Evolutionary conservation across 2,797 vertebrate species (phyloP).

Genomic region (Poeciliopsis paucimaculata): DNA sequence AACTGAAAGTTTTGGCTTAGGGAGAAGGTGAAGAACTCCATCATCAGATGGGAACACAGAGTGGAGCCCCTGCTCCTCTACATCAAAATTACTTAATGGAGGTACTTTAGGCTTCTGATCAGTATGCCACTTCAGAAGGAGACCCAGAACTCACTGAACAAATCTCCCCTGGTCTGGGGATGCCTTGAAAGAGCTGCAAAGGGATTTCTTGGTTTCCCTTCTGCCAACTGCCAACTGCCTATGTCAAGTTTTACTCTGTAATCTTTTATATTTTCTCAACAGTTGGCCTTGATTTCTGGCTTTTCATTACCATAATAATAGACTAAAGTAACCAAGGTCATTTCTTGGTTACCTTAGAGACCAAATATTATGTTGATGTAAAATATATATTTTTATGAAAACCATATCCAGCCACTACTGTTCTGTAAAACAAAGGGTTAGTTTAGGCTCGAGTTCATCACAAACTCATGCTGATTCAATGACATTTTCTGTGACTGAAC

Average conservation of each 20-base stretch:
- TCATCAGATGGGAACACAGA: not conserved
- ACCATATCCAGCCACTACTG: not conserved
- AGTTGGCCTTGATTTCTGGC: not conserved
- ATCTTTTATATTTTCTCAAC: not conserved
- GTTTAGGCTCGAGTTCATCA: not conserved
- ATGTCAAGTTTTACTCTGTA: not conserved
- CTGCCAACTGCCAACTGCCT: too few species aligned
- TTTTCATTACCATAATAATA: not conserved
- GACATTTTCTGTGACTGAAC: constrained; percentile 35
- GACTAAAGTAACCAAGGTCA: not conserved
- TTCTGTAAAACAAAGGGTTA: not conserved
- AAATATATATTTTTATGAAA: not conserved
- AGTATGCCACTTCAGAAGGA: not conserved
- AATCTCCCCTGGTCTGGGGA: not conserved
- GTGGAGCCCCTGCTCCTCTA: not conserved
- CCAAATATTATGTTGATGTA: not conserved
- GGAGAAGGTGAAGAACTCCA: not conserved
- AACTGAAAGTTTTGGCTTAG: not conserved
- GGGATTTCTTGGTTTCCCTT: not conserved
- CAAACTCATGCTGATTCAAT: constrained; percentile 46
- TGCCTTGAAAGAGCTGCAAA: not conserved
- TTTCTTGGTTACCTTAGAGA: not conserved
- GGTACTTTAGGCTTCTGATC: not conserved
- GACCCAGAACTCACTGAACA: not conserved
- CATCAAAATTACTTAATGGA: not conserved